phyloP scores from a whole-genome alignment of 2,888 invertebrate species.

The Luperina testacea region DNA sequence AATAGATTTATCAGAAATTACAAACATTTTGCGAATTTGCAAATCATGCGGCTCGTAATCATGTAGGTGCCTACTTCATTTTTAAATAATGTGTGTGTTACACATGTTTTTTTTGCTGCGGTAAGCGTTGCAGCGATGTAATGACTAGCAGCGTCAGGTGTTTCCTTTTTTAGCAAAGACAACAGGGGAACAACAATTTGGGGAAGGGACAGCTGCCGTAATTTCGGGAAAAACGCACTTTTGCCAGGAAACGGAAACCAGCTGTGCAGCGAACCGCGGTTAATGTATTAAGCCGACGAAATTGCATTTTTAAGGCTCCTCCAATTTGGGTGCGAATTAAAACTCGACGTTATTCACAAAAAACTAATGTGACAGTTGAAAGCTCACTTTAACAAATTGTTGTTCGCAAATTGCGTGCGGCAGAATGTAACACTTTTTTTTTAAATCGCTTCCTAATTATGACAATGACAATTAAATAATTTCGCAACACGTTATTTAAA shows the following conservation, averaged over 20 bases:
- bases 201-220: conserved; percentile 76
- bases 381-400: conserved; percentile 32
- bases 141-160: conserved; percentile 49
- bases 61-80: neutral
- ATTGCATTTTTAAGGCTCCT: conserved; percentile 89
- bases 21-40: neutral
- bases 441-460: conserved; percentile 25
- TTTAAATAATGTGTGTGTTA: neutral
- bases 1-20: neutral
- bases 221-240: conserved; percentile 87
- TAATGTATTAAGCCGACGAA: conserved; percentile 84
- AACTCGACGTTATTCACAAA: conserved; percentile 55
- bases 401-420: conserved; percentile 52
- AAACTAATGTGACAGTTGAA: conserved; percentile 49
- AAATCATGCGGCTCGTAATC: neutral
- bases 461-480: conserved; percentile 27
- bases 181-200: conserved; percentile 64
- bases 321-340: conserved; percentile 77
- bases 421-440: conserved; percentile 17
- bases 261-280: conserved; percentile 84
- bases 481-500: conserved; percentile 31
- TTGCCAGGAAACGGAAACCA: conserved; percentile 88
- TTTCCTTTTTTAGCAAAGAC: conserved; percentile 50
- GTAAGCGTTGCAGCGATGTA: conserved; percentile 23
- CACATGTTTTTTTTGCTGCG: neutral